Evolutionary conservation across 2,797 vertebrate species (phyloP), one percentile per base, ranked within the genome.

Genomic region (Diceros bicornis): DNA sequence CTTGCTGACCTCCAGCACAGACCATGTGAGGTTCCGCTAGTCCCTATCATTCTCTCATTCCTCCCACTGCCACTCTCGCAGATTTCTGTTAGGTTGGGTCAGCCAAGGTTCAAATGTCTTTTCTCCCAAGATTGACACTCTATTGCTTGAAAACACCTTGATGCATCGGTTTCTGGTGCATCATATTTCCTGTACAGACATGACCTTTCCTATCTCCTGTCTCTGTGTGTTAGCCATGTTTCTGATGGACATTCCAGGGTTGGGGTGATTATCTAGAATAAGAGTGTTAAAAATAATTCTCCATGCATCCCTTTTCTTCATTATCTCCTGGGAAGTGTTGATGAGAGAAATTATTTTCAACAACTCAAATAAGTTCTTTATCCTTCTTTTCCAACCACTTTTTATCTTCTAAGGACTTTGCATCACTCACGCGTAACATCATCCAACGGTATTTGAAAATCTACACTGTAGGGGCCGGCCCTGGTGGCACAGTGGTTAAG

Each of bases 51-150:
- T 69, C 55, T 79, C 72, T 41, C 32, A 29, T 55, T 74, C 75
- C 11, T 44, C 52, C 91, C 55, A 71, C 14, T 18, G 29, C 50
- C 61, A 84, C n/a, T 34, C 18, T 55, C n/a, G 16, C 64, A 66
- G 84, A 94, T 85, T 96, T 82, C 81, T 81, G 4, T 68, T 4
- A 25, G 37, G n/a, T 27, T 71, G 66, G 95, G 95, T 96, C 79
- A 50, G 95, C 97, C 97, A 98, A 98, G 77, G 97, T 98, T 97
- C 97, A 97, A 29, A 92, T n/a, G 20, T 79, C 82, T 95, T 95
- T 82, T 69, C 78, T 78, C 44, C 85, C 14, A 23, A 77, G 34
- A 37, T 18, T 81, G 93, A 64, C 41, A 61, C 52, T 92, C 50
- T 77, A 32, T 90, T 85, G 3, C 55, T 92, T 77, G 93, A 94